These are phyloP conservation scores for Phymanthus crucifer DNA, from an alignment of 92 coral and sea anemone genomes.

Conservation along the genomic window DNA sequence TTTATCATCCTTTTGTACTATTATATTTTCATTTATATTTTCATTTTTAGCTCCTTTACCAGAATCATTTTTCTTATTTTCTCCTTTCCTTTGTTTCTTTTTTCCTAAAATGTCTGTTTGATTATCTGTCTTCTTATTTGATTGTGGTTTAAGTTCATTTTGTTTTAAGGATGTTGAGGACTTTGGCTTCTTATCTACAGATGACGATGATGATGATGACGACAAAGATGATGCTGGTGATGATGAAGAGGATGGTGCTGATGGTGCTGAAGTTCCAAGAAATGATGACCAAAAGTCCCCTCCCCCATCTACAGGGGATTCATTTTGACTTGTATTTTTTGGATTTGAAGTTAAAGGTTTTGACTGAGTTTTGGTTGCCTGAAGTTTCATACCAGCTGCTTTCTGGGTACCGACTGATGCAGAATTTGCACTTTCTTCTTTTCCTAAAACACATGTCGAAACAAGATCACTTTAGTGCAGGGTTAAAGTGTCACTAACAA, in stretches of 20 bases:
- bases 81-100: neutral
- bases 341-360: constrained; percentile 24
- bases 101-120: neutral
- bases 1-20: neutral
- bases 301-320: constrained; percentile 18
- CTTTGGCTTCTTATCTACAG: neutral
- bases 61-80: neutral
- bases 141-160: neutral
- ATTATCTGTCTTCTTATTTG: neutral
- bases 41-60: neutral
- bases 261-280: constrained; percentile 54
- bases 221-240: neutral
- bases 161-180: constrained; percentile 6
- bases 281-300: constrained; percentile 87
- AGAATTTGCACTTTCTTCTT: neutral
- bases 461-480: neutral
- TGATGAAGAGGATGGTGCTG: neutral
- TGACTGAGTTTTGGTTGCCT: constrained; percentile 11
- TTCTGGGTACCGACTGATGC: neutral
- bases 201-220: constrained; percentile 7
- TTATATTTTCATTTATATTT: neutral
- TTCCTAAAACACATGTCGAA: no score
- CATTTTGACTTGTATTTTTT: constrained; percentile 23
- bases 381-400: neutral
- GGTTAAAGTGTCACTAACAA: no score